A percentile compares a stretch with the other conserved stretches of the same genome.
Conservation (phyloP, 92 coral and sea anemone species). For the Pocillopora meandrina region DNA sequence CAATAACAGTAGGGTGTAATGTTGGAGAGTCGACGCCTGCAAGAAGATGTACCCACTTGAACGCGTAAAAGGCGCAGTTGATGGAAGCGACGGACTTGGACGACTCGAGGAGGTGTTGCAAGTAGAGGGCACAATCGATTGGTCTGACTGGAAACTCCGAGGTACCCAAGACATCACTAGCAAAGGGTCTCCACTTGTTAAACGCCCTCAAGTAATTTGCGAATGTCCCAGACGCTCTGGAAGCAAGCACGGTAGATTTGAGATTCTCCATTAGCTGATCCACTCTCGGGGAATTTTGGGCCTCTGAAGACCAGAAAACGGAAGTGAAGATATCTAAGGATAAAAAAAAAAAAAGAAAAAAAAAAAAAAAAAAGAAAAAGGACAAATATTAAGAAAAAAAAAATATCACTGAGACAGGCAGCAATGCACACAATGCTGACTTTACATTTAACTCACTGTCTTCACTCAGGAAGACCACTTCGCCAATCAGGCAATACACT, state of each 20-base stretch:
- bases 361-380: too few relatives aligned
- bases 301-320: background rate
- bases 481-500: too few relatives aligned
- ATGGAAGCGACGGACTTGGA: conserved; percentile 40
- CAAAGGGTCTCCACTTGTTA: conserved; percentile 32
- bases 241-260: conserved; percentile 28
- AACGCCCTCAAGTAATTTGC: conserved; percentile 36
- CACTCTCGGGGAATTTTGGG: conserved; percentile 4
- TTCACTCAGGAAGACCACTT: too few relatives aligned
- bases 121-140: conserved; percentile 28
- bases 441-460: too few relatives aligned
- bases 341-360: too few relatives aligned
- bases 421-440: too few relatives aligned
- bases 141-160: conserved; percentile 41
- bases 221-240: conserved; percentile 29
- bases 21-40: conserved; percentile 34
- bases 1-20: conserved; percentile 20
- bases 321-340: too few relatives aligned
- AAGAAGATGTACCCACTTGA: conserved; percentile 34
- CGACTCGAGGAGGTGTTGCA: conserved; percentile 37
- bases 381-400: too few relatives aligned
- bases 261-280: background rate
- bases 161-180: conserved; percentile 21
- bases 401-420: too few relatives aligned
- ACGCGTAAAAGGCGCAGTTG: conserved; percentile 31